These are phyloP conservation scores for Ectemnius lituratus DNA, from an alignment of 2,888 invertebrate species.

Conservation along the genomic window DNA sequence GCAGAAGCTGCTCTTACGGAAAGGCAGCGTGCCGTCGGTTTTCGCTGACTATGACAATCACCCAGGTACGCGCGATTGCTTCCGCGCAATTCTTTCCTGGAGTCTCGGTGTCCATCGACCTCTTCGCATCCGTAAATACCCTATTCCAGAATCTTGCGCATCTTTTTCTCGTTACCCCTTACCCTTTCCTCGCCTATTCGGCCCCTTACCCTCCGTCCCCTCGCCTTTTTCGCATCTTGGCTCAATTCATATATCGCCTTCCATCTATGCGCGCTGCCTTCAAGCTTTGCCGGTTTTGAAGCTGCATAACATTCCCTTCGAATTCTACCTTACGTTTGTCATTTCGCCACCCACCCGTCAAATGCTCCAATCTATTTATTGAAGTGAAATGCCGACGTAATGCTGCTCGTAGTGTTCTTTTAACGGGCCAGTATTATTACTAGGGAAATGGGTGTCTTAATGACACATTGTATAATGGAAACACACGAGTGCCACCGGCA, in stretches of 20 bases:
- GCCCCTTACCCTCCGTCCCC: constrained; percentile 10
- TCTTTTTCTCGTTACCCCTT: constrained; percentile 10
- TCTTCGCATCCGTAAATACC: constrained; percentile 16
- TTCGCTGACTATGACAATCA: constrained; percentile 79
- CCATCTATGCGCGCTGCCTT: constrained; percentile 32
- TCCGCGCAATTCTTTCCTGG: neutral
- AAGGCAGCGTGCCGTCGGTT: constrained; percentile 86
- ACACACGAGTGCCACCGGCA: too few species aligned
- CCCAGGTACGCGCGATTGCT: constrained; percentile 62
- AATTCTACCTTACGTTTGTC: neutral
- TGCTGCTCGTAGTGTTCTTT: too few species aligned
- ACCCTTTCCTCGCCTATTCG: constrained; percentile 6
- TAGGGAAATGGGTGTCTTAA: too few species aligned
- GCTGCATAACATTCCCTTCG: neutral
- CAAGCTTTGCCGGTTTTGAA: constrained; percentile 14
- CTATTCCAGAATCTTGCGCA: constrained; percentile 27
- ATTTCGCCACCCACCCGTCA: neutral
- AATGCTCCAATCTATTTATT: neutral
- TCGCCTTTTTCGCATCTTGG: constrained; percentile 18
- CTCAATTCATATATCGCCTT: constrained; percentile 21
- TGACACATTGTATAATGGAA: too few species aligned
- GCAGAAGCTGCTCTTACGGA: constrained; percentile 85
- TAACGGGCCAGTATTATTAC: too few species aligned
- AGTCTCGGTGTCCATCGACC: neutral
- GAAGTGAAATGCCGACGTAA: neutral